phyloP scores from a whole-genome alignment of 2,797 vertebrate genomes.

The Pangasius krempfi region DNA sequence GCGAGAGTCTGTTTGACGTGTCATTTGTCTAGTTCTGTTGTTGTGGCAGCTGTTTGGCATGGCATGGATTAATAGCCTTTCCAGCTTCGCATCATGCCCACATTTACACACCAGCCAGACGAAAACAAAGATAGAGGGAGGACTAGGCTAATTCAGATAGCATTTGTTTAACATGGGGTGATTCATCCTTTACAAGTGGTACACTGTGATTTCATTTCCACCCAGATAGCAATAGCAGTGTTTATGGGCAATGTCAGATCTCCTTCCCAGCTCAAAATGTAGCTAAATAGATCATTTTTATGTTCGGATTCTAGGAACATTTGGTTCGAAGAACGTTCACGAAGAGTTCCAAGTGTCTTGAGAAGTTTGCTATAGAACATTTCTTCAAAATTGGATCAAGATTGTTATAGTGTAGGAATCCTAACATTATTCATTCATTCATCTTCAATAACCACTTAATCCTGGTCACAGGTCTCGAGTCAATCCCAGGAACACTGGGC shows the following conservation, averaged over 20 bases:
- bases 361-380: not conserved
- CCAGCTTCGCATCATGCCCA: constrained; percentile 55
- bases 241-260: not conserved
- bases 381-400: not conserved
- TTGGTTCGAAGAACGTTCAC: not conserved
- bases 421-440: not conserved
- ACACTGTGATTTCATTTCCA: not conserved
- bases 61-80: constrained; percentile 66
- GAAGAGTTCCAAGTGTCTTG: not conserved
- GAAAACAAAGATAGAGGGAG: constrained; percentile 26
- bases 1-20: constrained; percentile 49
- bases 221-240: no score
- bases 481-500: not conserved
- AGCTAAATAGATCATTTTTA: not conserved
- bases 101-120: constrained; percentile 41
- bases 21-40: constrained; percentile 66
- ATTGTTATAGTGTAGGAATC: not conserved
- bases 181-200: not conserved
- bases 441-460: not conserved
- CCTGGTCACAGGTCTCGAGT: not conserved
- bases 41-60: constrained; percentile 57
- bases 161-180: not conserved
- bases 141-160: constrained; percentile 11
- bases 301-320: not conserved
- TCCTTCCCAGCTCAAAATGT: not conserved